A percentile compares a stretch with the other conserved stretches of the same genome.
phyloP scores from a whole-genome alignment of 2,113 vertebrate genomes.

The Sclerurus mexicanus region DNA sequence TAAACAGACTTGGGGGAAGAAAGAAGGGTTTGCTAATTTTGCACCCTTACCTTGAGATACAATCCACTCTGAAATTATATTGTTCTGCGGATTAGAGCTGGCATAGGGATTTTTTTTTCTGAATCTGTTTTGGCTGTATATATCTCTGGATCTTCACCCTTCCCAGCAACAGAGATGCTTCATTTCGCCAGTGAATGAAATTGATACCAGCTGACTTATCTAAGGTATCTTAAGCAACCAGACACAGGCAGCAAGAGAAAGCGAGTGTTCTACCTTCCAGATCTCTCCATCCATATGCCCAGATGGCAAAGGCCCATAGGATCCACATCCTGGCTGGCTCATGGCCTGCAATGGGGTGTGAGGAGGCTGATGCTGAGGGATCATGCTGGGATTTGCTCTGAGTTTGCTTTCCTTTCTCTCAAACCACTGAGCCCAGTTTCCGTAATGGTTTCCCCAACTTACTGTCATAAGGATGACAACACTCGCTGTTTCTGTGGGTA shows the following conservation, averaged over 20 bases:
- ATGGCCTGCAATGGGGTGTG: accelerated
- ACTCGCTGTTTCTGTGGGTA: neutral
- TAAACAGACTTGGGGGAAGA: neutral
- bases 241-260: neutral
- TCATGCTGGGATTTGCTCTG: neutral
- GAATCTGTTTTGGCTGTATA: neutral
- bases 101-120: neutral
- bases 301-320: neutral
- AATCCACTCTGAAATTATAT: neutral
- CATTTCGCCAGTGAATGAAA: neutral
- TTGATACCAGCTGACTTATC: neutral
- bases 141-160: neutral
- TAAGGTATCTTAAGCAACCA: neutral
- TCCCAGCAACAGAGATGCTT: neutral
- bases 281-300: neutral
- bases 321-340: neutral
- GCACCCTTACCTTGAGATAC: neutral
- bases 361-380: neutral
- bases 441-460: neutral
- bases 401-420: neutral
- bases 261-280: neutral
- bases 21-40: neutral
- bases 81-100: neutral
- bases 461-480: neutral
- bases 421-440: neutral